Conservation (phyloP, 2,888 invertebrate genomes). For the Lysandra coridon region DNA sequence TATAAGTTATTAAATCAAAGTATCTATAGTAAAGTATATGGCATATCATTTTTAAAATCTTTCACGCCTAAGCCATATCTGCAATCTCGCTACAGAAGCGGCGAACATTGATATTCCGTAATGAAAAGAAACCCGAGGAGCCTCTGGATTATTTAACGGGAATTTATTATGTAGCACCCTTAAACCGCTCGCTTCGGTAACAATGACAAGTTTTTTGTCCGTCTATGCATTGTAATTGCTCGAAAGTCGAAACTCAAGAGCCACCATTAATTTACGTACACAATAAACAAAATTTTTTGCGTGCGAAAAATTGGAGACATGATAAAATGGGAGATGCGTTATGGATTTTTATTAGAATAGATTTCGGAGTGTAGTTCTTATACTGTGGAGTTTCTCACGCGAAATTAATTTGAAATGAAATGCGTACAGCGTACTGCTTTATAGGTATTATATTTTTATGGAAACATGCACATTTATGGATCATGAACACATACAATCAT, state of each 20-base stretch:
- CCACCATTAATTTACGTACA: slow-evolving; percentile 19
- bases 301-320: background rate
- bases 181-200: slow-evolving; percentile 11
- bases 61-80: background rate
- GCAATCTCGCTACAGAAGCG: slow-evolving; percentile 5
- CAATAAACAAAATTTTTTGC: slow-evolving; percentile 3
- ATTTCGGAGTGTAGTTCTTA: background rate
- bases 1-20: background rate
- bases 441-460: too few species aligned
- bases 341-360: background rate
- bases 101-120: slow-evolving; percentile 27
- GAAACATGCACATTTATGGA: too few species aligned
- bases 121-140: slow-evolving; percentile 13
- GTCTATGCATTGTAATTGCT: slow-evolving; percentile 27
- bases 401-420: background rate
- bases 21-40: background rate
- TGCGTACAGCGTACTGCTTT: background rate
- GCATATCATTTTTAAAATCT: slow-evolving; percentile 6
- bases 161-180: slow-evolving; percentile 28
- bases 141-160: slow-evolving; percentile 28
- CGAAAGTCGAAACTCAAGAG: background rate
- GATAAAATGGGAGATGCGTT: background rate
- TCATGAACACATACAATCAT: too few species aligned
- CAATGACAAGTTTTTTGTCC: slow-evolving; percentile 26
- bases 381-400: background rate